Conservation (phyloP, 2,797 vertebrate species). For the Ataeniobius toweri region DNA sequence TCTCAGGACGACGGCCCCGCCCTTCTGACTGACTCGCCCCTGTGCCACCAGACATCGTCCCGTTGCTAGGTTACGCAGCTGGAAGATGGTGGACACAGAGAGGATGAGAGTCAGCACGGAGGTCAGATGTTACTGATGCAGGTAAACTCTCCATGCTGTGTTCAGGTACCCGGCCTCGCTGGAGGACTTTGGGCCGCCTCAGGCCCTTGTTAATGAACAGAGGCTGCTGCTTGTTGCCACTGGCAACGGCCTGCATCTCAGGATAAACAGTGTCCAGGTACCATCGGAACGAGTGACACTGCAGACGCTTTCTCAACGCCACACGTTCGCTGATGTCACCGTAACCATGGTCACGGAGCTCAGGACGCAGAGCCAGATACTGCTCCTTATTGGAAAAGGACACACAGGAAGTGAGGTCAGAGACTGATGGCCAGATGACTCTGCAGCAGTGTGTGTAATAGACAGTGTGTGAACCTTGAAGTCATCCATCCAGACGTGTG, state of each 20-base stretch:
- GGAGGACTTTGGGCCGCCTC: conserved; percentile 88
- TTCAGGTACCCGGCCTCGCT: conserved; percentile 88
- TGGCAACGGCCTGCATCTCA: conserved; percentile 89
- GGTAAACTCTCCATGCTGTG: neutral
- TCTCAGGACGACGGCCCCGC: conserved; percentile 85
- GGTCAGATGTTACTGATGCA: neutral
- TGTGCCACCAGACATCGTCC: conserved; percentile 89
- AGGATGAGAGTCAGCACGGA: neutral
- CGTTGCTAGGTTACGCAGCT: conserved; percentile 88
- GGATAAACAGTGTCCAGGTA: conserved; percentile 95
- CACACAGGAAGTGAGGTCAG: conserved; percentile 31
- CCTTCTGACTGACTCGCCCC: conserved; percentile 92
- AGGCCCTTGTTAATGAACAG: conserved; percentile 87
- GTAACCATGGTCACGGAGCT: conserved; percentile 85
- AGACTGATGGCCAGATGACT: neutral
- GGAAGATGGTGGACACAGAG: neutral
- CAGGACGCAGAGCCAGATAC: conserved; percentile 91
- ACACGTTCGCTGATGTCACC: conserved; percentile 90
- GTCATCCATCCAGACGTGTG: conserved; percentile 96
- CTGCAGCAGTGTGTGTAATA: too few species aligned
- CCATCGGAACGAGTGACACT: conserved; percentile 92
- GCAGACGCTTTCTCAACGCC: conserved; percentile 83
- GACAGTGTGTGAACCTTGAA: conserved; percentile 85
- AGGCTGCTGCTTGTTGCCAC: conserved; percentile 83
- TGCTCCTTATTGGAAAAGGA: conserved; percentile 82